Base-by-base conservation (phyloP, 2,888 invertebrate species). In the Elegia similella region DNA sequence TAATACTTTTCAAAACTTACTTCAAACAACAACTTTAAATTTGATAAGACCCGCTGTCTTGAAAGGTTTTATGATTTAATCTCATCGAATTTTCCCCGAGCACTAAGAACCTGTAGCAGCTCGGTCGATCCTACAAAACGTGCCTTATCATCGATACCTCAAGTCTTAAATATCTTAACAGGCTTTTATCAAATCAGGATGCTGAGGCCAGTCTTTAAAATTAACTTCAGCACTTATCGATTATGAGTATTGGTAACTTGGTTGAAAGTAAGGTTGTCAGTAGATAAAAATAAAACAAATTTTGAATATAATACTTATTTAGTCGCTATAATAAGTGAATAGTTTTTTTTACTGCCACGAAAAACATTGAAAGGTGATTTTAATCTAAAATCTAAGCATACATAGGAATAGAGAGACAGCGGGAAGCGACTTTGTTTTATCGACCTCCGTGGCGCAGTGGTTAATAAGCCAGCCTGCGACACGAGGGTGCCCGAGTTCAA, bases 121-220 rank as follows among this genome's bases (percentile, higher is more conserved):
- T 23, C 5, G 5, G 23, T 23, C 23, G 23, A 23, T 23, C 23
- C 5, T 15, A 48, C 30, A 48, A 48, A 46, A 55, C 54, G 54
- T 55, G 78, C 75, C 68, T 68, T 63, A 68, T 65, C 73, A 55
- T 55, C 54, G 54, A 55, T 44, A 46, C 50, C 34, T 55, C 73
- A 70, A 70, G 60, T 70, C 73, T 75, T 76, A 73, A 77, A 79
- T 76, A 81, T 73, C 72, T 72, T 73, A 75, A 76, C 73, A 76
- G 72, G 72, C 67, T 67, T 74, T 66, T 78, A 62, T 57, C 55
- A 63, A 69, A 72, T 75, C 70, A 73, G 67, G 64, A 64, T 65
- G 69, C 68, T 70, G 70, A 74, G 72, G 66, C 69, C 69, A 69
- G 69, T 56, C 65, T 71, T 68, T 69, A 69, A 44, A 55, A 44